Evolutionary conservation across 2,888 invertebrate genomes (phyloP), one percentile per base, ranked within the genome.

Genomic region (Ectobius pallidus): DNA sequence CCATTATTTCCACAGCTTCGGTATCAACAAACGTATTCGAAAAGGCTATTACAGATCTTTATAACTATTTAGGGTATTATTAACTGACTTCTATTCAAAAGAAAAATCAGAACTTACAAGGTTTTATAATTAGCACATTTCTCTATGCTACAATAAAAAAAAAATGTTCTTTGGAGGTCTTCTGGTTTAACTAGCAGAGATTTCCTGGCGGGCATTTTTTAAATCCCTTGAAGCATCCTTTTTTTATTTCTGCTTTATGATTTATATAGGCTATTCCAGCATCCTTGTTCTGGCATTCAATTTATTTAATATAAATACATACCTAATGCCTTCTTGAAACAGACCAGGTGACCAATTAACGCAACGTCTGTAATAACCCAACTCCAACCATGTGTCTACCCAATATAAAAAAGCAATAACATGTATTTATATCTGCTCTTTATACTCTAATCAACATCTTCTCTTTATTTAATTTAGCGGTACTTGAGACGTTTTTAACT

Each of bases 101-200:
- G n/a, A n/a, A n/a, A n/a, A n/a, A n/a, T n/a, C n/a, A n/a, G n/a
- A n/a, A n/a, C n/a, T n/a, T n/a, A n/a, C n/a, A n/a, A n/a, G n/a
- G n/a, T n/a, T n/a, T n/a, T n/a, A n/a, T n/a, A n/a, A n/a, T n/a
- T n/a, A n/a, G n/a, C n/a, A n/a, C n/a, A n/a, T n/a, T n/a, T n/a
- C n/a, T n/a, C n/a, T n/a, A n/a, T n/a, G n/a, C n/a, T n/a, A n/a
- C n/a, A n/a, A n/a, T n/a, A n/a, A n/a, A n/a, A n/a, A n/a, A n/a
- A 30, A 58, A 30, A 30, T 30, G 32, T 58, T 30, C 58, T 58
- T 30, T 58, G 46, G 46, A 46, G 18, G 46, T 46, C 46, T 46
- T 14, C 11, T 30, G 3, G 1, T 30, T 58, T 32, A 55, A 58
- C 30, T 58, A 30, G 58, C 30, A n/a, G 30, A 58, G 30, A 58